Percentiles rank a stretch among this genome's conserved stretches.
These are phyloP conservation scores for Holocentrus rufus DNA, from an alignment of 2,797 vertebrate species.

Conservation along the genomic window DNA sequence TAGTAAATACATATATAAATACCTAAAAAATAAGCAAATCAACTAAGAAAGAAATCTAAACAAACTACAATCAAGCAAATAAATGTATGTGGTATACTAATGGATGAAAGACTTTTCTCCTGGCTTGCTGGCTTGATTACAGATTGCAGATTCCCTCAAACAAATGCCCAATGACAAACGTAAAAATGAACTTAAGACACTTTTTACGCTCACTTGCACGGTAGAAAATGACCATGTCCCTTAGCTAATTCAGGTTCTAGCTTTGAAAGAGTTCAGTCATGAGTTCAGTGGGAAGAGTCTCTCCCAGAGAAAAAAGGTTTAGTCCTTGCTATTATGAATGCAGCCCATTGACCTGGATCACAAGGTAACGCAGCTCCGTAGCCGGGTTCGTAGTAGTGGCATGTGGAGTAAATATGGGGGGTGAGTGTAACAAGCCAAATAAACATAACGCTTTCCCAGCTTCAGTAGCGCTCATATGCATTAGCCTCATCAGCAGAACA, in stretches of 20 bases:
- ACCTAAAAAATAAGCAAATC: too few relatives aligned
- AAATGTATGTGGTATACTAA: too few relatives aligned
- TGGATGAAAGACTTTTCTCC: too few relatives aligned
- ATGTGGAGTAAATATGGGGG: too few relatives aligned
- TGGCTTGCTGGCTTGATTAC: too few relatives aligned
- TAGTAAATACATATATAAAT: too few relatives aligned
- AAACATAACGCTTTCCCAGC: neutral
- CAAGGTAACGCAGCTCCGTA: neutral
- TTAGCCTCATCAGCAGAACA: conserved; percentile 37
- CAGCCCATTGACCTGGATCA: neutral
- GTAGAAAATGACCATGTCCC: neutral
- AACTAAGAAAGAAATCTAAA: too few relatives aligned
- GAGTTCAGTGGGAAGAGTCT: neutral
- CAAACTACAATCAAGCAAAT: too few relatives aligned
- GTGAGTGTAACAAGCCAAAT: too few relatives aligned
- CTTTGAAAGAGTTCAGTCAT: neutral
- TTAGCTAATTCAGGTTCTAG: neutral
- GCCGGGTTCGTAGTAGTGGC: too few relatives aligned
- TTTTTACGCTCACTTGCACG: neutral
- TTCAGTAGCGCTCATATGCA: conserved; percentile 24
- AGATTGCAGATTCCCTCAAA: too few relatives aligned
- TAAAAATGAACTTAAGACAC: neutral
- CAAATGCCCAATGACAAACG: neutral
- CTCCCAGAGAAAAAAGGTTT: neutral
- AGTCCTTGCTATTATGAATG: neutral